phyloP scores from a whole-genome alignment of 2,888 invertebrate species.

The Scaptomyza cyrtandrae region DNA sequence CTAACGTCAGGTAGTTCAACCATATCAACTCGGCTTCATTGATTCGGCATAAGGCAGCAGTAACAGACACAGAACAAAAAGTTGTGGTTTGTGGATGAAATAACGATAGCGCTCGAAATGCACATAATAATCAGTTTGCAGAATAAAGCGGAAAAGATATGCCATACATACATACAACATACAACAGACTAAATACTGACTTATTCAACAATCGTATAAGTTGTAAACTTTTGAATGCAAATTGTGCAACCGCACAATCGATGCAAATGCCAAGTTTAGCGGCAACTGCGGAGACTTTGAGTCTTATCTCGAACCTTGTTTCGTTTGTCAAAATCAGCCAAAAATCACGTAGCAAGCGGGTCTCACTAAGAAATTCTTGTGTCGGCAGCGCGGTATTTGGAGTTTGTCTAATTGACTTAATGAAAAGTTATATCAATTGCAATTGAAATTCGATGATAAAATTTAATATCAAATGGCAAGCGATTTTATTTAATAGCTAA shows the following conservation, averaged over 20 bases:
- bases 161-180: not conserved
- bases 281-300: slow-evolving; percentile 9
- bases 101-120: slow-evolving; percentile 35
- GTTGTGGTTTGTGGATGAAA: slow-evolving; percentile 18
- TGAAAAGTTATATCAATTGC: slow-evolving; percentile 26
- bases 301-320: slow-evolving; percentile 53
- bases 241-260: slow-evolving; percentile 54
- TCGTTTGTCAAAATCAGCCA: slow-evolving; percentile 38
- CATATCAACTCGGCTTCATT: slow-evolving; percentile 7
- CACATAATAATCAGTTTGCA: slow-evolving; percentile 47
- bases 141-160: slow-evolving; percentile 62
- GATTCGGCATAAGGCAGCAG: slow-evolving; percentile 9
- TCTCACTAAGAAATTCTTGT: slow-evolving; percentile 18
- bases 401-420: slow-evolving; percentile 48
- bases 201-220: slow-evolving; percentile 16
- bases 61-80: not conserved
- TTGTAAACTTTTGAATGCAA: slow-evolving; percentile 36
- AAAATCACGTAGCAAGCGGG: slow-evolving; percentile 62
- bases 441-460: slow-evolving; percentile 4
- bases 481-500: too few species aligned
- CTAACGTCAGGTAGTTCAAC: not conserved
- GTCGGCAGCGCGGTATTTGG: slow-evolving; percentile 15
- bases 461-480: not conserved
- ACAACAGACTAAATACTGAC: slow-evolving; percentile 1
- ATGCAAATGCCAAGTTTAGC: slow-evolving; percentile 59